Evolutionary conservation across 2,888 invertebrate genomes (phyloP), one percentile per base, ranked within the genome.

Genomic region (Tipula unca): DNA sequence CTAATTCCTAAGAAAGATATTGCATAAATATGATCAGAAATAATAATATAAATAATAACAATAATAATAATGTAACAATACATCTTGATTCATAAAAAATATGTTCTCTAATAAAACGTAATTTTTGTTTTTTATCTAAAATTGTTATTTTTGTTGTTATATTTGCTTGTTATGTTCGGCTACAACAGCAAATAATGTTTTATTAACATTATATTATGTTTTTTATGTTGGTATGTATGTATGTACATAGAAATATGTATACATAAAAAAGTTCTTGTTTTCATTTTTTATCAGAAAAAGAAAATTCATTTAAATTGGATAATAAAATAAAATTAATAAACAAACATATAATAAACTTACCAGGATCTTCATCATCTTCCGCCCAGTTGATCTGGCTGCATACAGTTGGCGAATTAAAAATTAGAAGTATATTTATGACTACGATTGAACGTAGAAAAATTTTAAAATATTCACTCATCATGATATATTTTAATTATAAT

Each of bases 301-400:
- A 69, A 69, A 54, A 69, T 69, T 69, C 25, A 69, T 69, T 69
- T 69, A 69, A 69, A 69, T 69, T 69, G 20, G 69, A 69, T 25
- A 69, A 69, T 69, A 69, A 69, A 69, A 69, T 25, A 69, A 69
- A 25, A 69, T 10, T 69, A 25, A 69, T 69, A 69, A 69, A 39
- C 82, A 17, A 82, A 86, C n/a, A 35, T n/a, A n/a, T n/a, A 84
- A 42, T 36, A 87, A 86, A 89, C 89, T 90, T 88, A 91, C 91
- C 91, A 89, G 91, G 91, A 90, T 91, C 91, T 88, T 91, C 91
- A 87, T 91, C 91, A 87, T 87, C 87, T 39, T 91, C 91, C 87
- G 91, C 91, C 91, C 91, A 91, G 88, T 91, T 91, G 87, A 91
- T 91, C 90, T 91, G 91, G 87, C 90, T 91, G 87, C 89, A 89